Conservation (phyloP, 2,888 invertebrate genomes). For the Idaea biselata region DNA sequence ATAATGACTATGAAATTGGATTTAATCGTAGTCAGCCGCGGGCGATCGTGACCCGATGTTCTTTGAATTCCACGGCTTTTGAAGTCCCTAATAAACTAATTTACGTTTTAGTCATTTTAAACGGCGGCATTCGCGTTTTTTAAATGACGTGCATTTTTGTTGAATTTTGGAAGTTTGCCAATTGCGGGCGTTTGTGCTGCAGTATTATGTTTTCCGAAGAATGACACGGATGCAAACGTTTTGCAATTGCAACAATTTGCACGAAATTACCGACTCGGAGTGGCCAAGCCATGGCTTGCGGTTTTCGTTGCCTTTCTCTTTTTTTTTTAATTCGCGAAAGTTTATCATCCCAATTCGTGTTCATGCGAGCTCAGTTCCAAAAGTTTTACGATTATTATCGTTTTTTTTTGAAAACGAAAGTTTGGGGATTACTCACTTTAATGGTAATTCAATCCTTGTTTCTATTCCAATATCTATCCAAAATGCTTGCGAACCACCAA, state of each 20-base stretch:
- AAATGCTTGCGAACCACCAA: background rate
- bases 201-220: conserved; percentile 23
- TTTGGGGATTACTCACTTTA: no score
- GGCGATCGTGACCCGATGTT: background rate
- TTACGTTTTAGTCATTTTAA: conserved; percentile 4
- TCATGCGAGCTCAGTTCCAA: conserved; percentile 13
- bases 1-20: background rate
- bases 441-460: no score
- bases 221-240: conserved; percentile 27
- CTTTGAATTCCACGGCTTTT: background rate
- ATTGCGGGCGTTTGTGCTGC: conserved; percentile 16
- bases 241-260: conserved; percentile 27
- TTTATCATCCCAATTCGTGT: conserved; percentile 18
- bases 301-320: conserved; percentile 36
- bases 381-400: conserved; percentile 7
- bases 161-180: conserved; percentile 24
- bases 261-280: conserved; percentile 24
- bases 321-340: conserved; percentile 25
- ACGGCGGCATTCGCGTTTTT: background rate
- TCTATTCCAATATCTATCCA: background rate
- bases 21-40: background rate
- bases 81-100: conserved; percentile 1
- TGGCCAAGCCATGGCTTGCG: conserved; percentile 28
- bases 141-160: conserved; percentile 17
- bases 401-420: background rate